Evolutionary conservation across 2,113 vertebrate genomes (phyloP).

Genomic region (Nibea coibor): DNA sequence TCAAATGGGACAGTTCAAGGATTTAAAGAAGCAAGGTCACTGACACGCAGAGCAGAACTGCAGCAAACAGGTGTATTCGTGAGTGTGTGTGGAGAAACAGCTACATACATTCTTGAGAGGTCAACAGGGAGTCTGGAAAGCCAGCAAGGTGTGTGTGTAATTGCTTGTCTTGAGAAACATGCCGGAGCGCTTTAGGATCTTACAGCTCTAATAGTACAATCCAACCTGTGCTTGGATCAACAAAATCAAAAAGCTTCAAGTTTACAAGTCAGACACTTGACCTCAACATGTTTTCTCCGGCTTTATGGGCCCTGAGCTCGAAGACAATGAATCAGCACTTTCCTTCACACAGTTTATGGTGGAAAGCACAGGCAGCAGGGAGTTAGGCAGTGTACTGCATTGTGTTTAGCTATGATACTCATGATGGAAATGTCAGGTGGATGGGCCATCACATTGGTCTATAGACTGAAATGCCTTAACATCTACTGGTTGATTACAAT

Average conservation of each 20-base stretch:
- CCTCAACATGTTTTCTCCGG: constrained; percentile 39
- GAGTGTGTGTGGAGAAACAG: constrained; percentile 6
- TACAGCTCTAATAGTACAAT: constrained; percentile 41
- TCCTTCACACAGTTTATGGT: not conserved
- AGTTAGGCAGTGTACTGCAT: not conserved
- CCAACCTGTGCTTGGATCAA: constrained; percentile 53
- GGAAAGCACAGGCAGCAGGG: constrained; percentile 2
- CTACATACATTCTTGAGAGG: constrained; percentile 19
- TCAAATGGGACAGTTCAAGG: constrained; percentile 27
- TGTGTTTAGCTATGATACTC: not conserved
- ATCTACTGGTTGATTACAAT: too few relatives aligned
- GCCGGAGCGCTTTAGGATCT: constrained; percentile 21
- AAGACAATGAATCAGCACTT: constrained; percentile 42
- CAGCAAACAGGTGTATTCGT: constrained; percentile 26
- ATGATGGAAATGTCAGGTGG: not conserved
- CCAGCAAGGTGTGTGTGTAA: not conserved
- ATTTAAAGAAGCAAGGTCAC: constrained; percentile 29
- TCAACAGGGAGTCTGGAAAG: constrained; percentile 22
- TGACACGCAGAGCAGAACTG: constrained; percentile 7
- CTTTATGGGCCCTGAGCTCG: constrained; percentile 13
- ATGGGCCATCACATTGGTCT: too few relatives aligned
- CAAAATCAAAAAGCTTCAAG: constrained; percentile 52
- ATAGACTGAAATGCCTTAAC: too few relatives aligned
- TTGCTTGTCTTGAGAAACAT: constrained; percentile 46
- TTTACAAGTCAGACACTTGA: constrained; percentile 55